Conservation (phyloP, 1,140 invertebrate species). For the Atta texana region DNA sequence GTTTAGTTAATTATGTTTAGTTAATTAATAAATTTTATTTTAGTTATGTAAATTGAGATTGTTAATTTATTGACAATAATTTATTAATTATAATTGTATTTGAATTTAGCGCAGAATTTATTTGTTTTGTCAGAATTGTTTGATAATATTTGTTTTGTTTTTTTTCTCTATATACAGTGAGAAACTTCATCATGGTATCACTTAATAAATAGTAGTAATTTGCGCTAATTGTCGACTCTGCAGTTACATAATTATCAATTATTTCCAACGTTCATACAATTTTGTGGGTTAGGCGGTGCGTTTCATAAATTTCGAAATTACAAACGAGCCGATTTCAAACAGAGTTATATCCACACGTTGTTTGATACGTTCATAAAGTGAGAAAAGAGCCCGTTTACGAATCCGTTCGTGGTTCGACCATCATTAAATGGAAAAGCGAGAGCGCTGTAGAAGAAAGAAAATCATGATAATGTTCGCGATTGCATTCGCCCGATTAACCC, state of each 20-base stretch:
- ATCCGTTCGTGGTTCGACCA: neutral
- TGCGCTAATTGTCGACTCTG: neutral
- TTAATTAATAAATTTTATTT: neutral
- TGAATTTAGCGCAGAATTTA: neutral
- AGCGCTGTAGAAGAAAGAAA: neutral
- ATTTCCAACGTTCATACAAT: neutral
- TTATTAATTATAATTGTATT: neutral
- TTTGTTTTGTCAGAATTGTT: too few species aligned
- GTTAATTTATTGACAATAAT: constrained; percentile 11
- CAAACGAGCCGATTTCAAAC: constrained; percentile 19
- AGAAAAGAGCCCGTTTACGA: constrained; percentile 22
- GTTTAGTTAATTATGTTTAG: too few species aligned
- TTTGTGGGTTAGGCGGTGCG: neutral
- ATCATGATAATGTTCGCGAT: constrained; percentile 48
- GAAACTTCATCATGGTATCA: neutral
- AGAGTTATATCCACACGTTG: neutral
- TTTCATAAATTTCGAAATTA: constrained; percentile 25
- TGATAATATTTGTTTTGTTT: too few species aligned
- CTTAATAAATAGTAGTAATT: neutral
- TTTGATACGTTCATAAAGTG: neutral
- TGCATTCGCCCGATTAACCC: constrained; percentile 62
- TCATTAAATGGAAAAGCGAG: constrained; percentile 36
- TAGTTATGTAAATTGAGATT: neutral
- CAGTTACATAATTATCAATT: neutral
- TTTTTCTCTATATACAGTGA: neutral